phyloP scores from a whole-genome alignment of 2,797 vertebrate species.

The Ibycter americanus region DNA sequence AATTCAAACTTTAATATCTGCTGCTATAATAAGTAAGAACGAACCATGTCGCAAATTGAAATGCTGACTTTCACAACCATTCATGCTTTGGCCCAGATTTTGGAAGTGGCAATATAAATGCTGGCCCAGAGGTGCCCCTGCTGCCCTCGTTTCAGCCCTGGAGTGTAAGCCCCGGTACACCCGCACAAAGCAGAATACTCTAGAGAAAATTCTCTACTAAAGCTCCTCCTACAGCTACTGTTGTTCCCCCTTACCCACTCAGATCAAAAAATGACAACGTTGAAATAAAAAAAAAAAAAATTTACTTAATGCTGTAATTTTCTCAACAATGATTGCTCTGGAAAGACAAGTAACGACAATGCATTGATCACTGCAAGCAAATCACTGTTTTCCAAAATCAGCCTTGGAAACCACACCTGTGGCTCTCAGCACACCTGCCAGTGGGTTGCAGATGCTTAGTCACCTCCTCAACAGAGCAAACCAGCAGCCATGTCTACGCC shows the following conservation, averaged over 20 bases:
- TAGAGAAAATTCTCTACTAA: neutral
- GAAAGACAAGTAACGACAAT: neutral
- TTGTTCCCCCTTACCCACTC: neutral
- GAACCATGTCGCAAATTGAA: neutral
- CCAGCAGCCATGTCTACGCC: neutral
- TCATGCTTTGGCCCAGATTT: neutral
- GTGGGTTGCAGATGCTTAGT: neutral
- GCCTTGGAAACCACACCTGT: neutral
- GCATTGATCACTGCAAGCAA: neutral
- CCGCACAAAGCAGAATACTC: accelerated
- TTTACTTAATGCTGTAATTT: neutral
- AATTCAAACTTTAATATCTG: neutral
- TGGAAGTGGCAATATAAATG: neutral
- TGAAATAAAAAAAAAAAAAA: neutral
- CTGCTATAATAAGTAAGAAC: neutral
- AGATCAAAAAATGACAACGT: neutral
- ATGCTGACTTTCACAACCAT: neutral
- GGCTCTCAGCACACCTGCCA: neutral
- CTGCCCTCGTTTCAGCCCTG: neutral
- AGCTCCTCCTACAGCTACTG: neutral
- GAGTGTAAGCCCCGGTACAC: neutral
- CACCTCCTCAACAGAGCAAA: neutral
- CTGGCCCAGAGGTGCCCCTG: neutral
- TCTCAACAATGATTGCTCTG: neutral
- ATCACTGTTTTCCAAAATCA: accelerated